Conservation (phyloP, 2,113 vertebrate genomes). For the Festucalex cinctus region DNA sequence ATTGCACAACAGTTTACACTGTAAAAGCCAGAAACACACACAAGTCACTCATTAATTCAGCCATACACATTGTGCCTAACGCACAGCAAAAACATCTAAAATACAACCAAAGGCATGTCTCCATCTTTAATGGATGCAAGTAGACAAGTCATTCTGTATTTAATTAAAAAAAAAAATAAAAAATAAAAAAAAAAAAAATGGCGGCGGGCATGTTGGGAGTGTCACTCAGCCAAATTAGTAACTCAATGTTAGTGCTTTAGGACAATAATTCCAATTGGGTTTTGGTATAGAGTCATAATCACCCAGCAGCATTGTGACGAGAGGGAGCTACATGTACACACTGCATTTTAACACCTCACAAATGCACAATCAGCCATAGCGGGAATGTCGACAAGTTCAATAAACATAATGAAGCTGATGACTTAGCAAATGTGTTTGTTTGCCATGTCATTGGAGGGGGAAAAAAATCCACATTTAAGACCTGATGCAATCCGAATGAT, state of each 20-base stretch:
- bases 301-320: background rate
- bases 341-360: constrained; percentile 5
- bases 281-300: background rate
- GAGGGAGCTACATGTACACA: constrained; percentile 5
- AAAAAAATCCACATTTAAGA: constrained; percentile 1
- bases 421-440: background rate
- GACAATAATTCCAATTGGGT: background rate
- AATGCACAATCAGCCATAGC: constrained; percentile 26
- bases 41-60: constrained; percentile 19
- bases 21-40: constrained; percentile 47
- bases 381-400: constrained; percentile 58
- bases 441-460: background rate
- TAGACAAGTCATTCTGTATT: constrained; percentile 16
- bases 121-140: background rate
- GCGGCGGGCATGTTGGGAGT: background rate
- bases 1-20: constrained; percentile 63
- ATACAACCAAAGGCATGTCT: constrained; percentile 52
- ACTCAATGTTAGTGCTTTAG: background rate
- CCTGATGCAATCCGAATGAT: constrained; percentile 33
- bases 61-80: constrained; percentile 29
- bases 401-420: constrained; percentile 21
- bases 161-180: background rate
- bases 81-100: constrained; percentile 32
- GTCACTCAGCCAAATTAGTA: background rate
- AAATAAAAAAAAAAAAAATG: background rate